Evolutionary conservation across 23 tunicate genomes (phyloP).

Genomic region (Ascidia mentula): DNA sequence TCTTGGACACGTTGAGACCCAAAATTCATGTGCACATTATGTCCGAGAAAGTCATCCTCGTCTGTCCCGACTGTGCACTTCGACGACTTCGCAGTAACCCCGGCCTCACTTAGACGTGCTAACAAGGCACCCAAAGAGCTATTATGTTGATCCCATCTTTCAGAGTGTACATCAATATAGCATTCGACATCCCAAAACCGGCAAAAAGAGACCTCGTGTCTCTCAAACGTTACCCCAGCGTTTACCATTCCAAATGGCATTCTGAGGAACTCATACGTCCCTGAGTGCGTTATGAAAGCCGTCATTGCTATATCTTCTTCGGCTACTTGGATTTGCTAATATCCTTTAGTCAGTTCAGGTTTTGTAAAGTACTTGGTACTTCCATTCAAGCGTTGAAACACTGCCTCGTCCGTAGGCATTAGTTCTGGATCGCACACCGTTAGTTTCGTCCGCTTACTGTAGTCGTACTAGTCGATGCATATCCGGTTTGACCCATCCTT

Average conservation of each 20-base stretch:
- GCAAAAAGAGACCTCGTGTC: not conserved
- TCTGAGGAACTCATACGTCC: slow-evolving; percentile 20
- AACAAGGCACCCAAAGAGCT: not conserved
- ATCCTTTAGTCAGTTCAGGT: slow-evolving; percentile 6
- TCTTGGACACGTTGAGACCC: too few species aligned
- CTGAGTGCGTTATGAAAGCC: slow-evolving; percentile 15
- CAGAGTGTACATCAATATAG: slow-evolving; percentile 21
- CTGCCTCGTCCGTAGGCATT: slow-evolving; percentile 10
- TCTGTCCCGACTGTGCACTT: slow-evolving; percentile 1
- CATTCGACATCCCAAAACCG: not conserved
- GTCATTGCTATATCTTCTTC: slow-evolving; percentile 7
- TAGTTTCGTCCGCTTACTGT: slow-evolving; percentile 21
- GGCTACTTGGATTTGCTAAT: slow-evolving; percentile 17
- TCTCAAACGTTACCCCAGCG: slow-evolving; percentile 17
- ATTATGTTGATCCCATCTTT: slow-evolving; percentile 4
- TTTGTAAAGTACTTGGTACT: slow-evolving; percentile 10
- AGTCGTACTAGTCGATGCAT: slow-evolving; percentile 40
- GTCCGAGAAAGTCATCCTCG: not conserved
- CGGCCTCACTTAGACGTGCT: not conserved
- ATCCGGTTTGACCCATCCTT: slow-evolving; percentile 29
- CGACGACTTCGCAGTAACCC: too few species aligned
- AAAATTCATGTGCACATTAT: too few species aligned
- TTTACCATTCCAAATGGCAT: slow-evolving; percentile 29
- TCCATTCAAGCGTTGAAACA: not conserved
- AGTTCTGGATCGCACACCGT: slow-evolving; percentile 25